phyloP scores from a whole-genome alignment of 2,113 vertebrate species.

The Chelonoidis abingdonii region DNA sequence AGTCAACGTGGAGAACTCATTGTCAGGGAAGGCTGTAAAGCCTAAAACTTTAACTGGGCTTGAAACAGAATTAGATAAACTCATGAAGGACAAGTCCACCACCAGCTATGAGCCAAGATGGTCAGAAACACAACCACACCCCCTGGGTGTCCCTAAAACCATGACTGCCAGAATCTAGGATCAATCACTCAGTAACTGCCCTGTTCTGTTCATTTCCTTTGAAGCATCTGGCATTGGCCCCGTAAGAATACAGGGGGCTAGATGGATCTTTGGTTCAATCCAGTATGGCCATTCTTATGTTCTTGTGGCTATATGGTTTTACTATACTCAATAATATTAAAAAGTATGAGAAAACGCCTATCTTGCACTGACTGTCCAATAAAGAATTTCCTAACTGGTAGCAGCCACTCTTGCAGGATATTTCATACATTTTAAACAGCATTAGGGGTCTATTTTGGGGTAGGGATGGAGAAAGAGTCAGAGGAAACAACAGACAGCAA shows the following conservation, averaged over 20 bases:
- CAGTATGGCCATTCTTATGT: background rate
- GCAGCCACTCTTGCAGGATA: background rate
- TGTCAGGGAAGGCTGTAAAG: background rate
- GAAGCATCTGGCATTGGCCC: background rate
- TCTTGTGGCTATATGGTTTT: background rate
- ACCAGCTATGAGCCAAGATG: background rate
- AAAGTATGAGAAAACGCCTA: background rate
- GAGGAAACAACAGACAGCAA: background rate
- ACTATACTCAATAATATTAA: background rate
- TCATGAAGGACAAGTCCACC: background rate
- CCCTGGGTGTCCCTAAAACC: background rate
- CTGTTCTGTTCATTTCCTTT: background rate
- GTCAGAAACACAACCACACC: background rate
- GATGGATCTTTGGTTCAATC: background rate
- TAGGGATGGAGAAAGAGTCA: background rate
- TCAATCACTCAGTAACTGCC: background rate
- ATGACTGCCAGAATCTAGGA: background rate
- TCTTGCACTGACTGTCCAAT: fast-evolving
- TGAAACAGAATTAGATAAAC: background rate
- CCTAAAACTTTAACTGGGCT: background rate
- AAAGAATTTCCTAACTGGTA: fast-evolving
- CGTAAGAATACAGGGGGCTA: background rate
- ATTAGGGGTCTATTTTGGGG: fast-evolving
- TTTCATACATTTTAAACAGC: background rate
- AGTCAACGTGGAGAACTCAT: background rate